Conservation (phyloP, 2,888 invertebrate genomes). For the Polia nebulosa region DNA sequence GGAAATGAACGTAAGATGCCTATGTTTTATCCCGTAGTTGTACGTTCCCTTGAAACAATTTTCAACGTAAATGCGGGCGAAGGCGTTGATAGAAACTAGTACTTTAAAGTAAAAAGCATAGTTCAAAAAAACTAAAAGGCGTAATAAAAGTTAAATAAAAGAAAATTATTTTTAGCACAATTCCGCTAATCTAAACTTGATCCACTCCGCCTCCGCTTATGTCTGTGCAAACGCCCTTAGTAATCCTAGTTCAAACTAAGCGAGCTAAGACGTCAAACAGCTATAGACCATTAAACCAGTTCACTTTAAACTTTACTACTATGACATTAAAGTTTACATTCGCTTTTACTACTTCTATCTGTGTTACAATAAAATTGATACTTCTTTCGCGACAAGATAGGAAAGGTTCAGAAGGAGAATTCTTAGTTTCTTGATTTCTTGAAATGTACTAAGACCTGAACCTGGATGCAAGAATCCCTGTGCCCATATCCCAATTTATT, state of each 20-base stretch:
- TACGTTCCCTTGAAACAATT: too few species aligned
- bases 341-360: slow-evolving; percentile 50
- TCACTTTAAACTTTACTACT: slow-evolving; percentile 29
- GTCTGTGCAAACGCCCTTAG: slow-evolving; percentile 12
- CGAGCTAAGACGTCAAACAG: slow-evolving; percentile 53
- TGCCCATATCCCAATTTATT: too few species aligned
- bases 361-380: slow-evolving; percentile 57
- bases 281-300: slow-evolving; percentile 43
- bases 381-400: slow-evolving; percentile 28
- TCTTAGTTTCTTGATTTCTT: too few species aligned
- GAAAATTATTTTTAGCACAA: background rate
- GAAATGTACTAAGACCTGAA: too few species aligned
- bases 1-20: too few species aligned
- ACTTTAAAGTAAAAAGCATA: background rate
- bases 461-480: too few species aligned
- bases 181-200: background rate
- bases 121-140: background rate
- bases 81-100: background rate
- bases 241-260: slow-evolving; percentile 47
- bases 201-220: slow-evolving; percentile 52
- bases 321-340: slow-evolving; percentile 56
- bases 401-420: slow-evolving; percentile 24
- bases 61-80: background rate
- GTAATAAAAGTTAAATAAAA: background rate
- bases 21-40: too few species aligned